These are phyloP conservation scores for Melinaea marsaeus DNA, from an alignment of 2,888 invertebrate species.

Conservation along the genomic window DNA sequence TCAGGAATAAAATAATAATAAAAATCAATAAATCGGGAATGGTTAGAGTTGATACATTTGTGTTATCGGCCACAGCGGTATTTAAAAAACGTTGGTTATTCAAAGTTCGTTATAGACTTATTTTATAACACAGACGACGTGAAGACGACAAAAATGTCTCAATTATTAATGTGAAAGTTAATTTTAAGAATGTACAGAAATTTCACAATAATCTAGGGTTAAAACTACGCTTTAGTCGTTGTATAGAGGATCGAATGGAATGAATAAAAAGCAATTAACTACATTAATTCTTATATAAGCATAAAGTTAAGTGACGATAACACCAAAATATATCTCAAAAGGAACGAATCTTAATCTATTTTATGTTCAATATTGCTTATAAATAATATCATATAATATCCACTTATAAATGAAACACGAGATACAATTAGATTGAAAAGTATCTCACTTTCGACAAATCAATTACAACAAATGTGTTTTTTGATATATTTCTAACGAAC, in stretches of 20 bases:
- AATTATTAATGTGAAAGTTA: neutral
- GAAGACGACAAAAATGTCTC: constrained; percentile 17
- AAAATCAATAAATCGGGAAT: too few relatives aligned
- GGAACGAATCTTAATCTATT: constrained; percentile 25
- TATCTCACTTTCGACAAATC: neutral
- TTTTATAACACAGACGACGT: constrained; percentile 30
- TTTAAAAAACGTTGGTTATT: constrained; percentile 19
- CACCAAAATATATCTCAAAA: constrained; percentile 8
- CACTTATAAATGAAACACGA: neutral
- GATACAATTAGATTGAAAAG: constrained; percentile 38
- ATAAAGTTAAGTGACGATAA: constrained; percentile 12
- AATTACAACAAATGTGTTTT: constrained; percentile 14
- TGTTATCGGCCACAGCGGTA: constrained; percentile 23
- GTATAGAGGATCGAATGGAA: neutral
- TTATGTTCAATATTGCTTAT: constrained; percentile 62
- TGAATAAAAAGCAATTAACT: neutral
- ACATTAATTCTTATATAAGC: constrained; percentile 23
- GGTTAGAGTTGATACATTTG: neutral
- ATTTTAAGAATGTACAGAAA: constrained; percentile 1
- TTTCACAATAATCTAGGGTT: neutral
- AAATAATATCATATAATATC: constrained; percentile 41
- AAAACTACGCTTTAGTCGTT: constrained; percentile 7
- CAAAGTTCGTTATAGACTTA: constrained; percentile 20
- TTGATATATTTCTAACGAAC: constrained; percentile 23
- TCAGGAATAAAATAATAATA: too few relatives aligned